Evolutionary conservation across 2,113 vertebrate species (phyloP).

Genomic region (Gavialis gangeticus): DNA sequence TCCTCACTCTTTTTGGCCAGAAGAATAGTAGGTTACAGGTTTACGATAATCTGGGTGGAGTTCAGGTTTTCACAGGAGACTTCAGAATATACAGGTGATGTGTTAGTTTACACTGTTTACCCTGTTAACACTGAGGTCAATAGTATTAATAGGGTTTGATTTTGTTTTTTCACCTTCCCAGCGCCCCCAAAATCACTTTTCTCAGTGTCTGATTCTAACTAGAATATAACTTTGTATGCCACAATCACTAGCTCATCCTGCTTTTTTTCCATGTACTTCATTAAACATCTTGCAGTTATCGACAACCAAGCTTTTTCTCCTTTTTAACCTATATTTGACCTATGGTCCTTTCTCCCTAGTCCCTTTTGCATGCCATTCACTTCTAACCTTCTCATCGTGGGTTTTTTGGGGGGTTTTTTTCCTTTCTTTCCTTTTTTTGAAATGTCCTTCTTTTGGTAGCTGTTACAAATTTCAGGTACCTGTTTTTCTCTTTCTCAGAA

Average conservation of each 20-base stretch:
- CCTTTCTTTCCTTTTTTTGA: constrained; percentile 73
- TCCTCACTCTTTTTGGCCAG: not conserved
- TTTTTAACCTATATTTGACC: constrained; percentile 77
- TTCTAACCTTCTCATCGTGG: constrained; percentile 74
- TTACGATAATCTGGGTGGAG: constrained; percentile 31
- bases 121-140: constrained; percentile 58
- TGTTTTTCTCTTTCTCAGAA: constrained; percentile 98
- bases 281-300: constrained; percentile 70
- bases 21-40: constrained; percentile 34
- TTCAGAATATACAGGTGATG: constrained; percentile 21
- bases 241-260: constrained; percentile 73
- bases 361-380: constrained; percentile 81
- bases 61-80: constrained; percentile 24
- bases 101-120: not conserved
- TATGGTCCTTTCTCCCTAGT: constrained; percentile 67
- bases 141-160: constrained; percentile 46
- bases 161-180: too few species aligned
- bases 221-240: constrained; percentile 59
- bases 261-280: constrained; percentile 77
- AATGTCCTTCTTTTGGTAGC: constrained; percentile 86
- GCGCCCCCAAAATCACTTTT: not conserved
- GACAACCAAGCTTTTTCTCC: constrained; percentile 68
- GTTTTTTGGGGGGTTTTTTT: constrained; percentile 70
- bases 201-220: constrained; percentile 53
- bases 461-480: constrained; percentile 92